Evolutionary conservation across 37 sponge, comb jelly and placozoan genomes (phyloP), one percentile per base, ranked within the genome.

Genomic region (Trichoplax adhaerens): DNA sequence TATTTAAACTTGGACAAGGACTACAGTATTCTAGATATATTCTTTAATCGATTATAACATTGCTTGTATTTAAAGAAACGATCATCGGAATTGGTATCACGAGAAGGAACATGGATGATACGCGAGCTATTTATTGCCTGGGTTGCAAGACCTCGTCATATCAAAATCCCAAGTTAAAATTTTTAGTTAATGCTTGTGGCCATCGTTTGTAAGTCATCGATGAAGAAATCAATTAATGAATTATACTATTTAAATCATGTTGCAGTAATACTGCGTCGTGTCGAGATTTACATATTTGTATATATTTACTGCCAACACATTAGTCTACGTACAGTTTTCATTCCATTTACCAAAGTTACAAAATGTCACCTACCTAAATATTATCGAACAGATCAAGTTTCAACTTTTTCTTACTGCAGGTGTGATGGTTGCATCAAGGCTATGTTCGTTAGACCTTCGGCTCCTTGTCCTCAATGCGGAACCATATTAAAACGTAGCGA

Each of bases 181-280:
- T 96, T 2, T 60, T 96, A 72, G 90, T 96, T 10, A 96, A 96
- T 76, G 82, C 80, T 4, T 96, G 99, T 80, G 99, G 99, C 6
- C 99, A 96, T 65, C 80, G 82, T 54, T 69, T 96, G 87, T 88
- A 56, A 79, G 81, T 53, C 10, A 6, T 7, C 8, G 64, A 76
- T n/a, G 47, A 47, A n/a, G 8, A 61, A 52, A 48, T 68, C 29
- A 74, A 50, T 5, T 74, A 4, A 74, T 4, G 54, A 29, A 29
- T 29, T 29, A 29, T 29, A 29, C 29, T 29, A 29, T 29, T 73
- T 8, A 3, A 56, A n/a, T 73, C 5, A 5, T 46, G 65, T 47
- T 52, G 5, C 4, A 4, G 48, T 8, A 6, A 67, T 73, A 5
- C 5, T 67, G 65, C 0, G 29, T 29, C 29, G 29, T 29, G 29